These are phyloP conservation scores for Heloderma charlesbogerti DNA, from an alignment of 2,113 vertebrate species.

Conservation along the genomic window DNA sequence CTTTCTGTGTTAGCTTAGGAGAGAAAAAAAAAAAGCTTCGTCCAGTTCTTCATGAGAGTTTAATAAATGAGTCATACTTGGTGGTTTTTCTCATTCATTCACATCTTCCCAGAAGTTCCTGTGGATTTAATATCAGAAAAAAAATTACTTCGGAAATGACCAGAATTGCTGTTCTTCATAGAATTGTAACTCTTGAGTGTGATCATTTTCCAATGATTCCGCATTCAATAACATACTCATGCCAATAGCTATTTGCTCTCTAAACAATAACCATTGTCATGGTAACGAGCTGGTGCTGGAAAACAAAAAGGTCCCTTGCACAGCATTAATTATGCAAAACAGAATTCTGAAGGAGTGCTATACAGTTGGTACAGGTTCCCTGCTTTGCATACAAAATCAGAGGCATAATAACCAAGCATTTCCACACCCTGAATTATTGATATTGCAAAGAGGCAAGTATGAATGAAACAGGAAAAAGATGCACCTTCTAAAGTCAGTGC, in stretches of 20 bases:
- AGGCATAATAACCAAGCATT: conserved; percentile 45
- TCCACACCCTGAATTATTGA: conserved; percentile 39
- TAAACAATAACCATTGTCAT: conserved; percentile 62
- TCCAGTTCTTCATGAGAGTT: conserved; percentile 60
- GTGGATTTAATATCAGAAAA: conserved; percentile 51
- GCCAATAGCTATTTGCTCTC: conserved; percentile 62
- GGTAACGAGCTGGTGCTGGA: conserved; percentile 61
- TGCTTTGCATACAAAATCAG: conserved; percentile 58
- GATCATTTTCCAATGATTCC: conserved; percentile 58
- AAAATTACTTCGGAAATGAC: conserved; percentile 49
- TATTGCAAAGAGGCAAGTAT: not conserved
- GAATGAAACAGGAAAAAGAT: rapidly evolving
- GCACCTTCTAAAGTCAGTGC: not conserved
- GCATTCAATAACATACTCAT: conserved; percentile 51
- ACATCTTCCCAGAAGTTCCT: conserved; percentile 50
- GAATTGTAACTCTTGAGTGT: conserved; percentile 31
- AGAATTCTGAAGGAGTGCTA: conserved; percentile 59
- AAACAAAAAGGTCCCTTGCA: conserved; percentile 68
- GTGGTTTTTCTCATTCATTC: conserved; percentile 53
- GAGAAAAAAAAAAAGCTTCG: conserved; percentile 18
- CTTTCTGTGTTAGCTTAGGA: conserved; percentile 37
- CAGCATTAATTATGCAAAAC: conserved; percentile 65
- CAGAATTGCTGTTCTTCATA: conserved; percentile 27
- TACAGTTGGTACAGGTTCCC: conserved; percentile 50
- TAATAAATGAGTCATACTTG: conserved; percentile 63